phyloP scores from a whole-genome alignment of 2,888 invertebrate genomes.

The Serripes groenlandicus region DNA sequence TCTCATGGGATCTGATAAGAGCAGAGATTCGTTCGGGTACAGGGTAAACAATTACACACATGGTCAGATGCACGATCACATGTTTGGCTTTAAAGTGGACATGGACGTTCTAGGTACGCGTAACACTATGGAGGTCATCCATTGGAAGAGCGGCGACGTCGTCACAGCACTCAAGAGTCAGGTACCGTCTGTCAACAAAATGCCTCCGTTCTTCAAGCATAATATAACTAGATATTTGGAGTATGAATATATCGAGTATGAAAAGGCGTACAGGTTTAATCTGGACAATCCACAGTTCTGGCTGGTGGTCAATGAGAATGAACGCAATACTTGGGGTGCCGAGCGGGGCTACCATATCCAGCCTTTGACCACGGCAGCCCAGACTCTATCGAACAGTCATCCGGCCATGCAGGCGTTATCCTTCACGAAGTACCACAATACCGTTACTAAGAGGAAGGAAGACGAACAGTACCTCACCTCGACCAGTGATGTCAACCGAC shows the following conservation, averaged over 20 bases:
- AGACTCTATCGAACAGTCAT: constrained; percentile 64
- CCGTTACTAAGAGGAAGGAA: constrained; percentile 70
- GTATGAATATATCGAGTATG: constrained; percentile 64
- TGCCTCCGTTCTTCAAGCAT: constrained; percentile 67
- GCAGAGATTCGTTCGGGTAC: constrained; percentile 65
- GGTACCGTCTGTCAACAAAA: constrained; percentile 30
- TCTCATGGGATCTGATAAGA: constrained; percentile 56
- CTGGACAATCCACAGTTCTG: constrained; percentile 68
- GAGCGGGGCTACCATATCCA: constrained; percentile 70
- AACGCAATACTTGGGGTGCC: constrained; percentile 69
- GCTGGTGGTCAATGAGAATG: constrained; percentile 69
- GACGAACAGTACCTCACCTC: constrained; percentile 64
- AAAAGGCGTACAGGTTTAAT: constrained; percentile 62
- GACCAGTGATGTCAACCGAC: constrained; percentile 58
- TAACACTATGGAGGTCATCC: constrained; percentile 69
- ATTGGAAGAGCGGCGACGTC: constrained; percentile 72
- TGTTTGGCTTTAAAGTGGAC: constrained; percentile 76
- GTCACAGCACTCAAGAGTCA: constrained; percentile 59
- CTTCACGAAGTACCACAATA: constrained; percentile 72
- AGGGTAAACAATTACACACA: constrained; percentile 47
- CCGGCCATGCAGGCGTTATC: constrained; percentile 66
- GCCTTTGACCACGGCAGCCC: constrained; percentile 64
- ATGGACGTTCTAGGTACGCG: constrained; percentile 68
- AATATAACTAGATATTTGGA: constrained; percentile 71
- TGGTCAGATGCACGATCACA: constrained; percentile 74